These are phyloP conservation scores for Penaeus vannamei DNA, from an alignment of 1,140 invertebrate species.

Conservation along the genomic window DNA sequence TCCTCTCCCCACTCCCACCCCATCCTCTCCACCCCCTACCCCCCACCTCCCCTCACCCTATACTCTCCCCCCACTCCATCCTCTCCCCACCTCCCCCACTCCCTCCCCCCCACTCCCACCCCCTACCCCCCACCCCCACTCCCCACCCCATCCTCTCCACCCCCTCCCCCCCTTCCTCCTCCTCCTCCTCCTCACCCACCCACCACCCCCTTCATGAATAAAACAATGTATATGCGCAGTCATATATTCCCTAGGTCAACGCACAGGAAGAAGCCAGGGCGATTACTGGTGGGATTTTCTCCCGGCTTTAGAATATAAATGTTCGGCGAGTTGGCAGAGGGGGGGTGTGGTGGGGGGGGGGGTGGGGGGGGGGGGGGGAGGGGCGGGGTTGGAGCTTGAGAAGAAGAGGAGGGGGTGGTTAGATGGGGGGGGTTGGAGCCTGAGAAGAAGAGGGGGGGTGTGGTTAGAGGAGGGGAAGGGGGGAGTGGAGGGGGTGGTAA, in stretches of 20 bases:
- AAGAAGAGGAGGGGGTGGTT: no score
- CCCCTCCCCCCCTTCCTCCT: not conserved
- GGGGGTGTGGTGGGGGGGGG: not conserved
- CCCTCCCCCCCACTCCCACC: not conserved
- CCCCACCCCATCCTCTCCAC: not conserved
- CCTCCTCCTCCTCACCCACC: not conserved
- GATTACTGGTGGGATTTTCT: no score
- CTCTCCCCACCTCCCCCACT: not conserved
- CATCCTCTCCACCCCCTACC: not conserved
- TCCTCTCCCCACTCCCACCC: not conserved
- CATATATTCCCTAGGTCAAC: no score
- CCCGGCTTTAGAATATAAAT: no score
- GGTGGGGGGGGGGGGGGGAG: constrained; percentile 7
- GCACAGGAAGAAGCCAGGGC: no score
- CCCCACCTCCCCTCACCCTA: not conserved
- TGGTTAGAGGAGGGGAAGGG: no score
- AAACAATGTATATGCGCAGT: no score
- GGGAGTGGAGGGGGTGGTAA: no score
- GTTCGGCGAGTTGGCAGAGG: not conserved
- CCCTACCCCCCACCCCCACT: not conserved
- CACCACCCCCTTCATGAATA: no score
- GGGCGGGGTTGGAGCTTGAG: no score
- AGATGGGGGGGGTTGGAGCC: no score
- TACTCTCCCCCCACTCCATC: not conserved
- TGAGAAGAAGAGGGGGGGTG: no score